Evolutionary conservation across 2,797 vertebrate species (phyloP), one percentile per base, ranked within the genome.

Genomic region (Pangasius djambal): DNA sequence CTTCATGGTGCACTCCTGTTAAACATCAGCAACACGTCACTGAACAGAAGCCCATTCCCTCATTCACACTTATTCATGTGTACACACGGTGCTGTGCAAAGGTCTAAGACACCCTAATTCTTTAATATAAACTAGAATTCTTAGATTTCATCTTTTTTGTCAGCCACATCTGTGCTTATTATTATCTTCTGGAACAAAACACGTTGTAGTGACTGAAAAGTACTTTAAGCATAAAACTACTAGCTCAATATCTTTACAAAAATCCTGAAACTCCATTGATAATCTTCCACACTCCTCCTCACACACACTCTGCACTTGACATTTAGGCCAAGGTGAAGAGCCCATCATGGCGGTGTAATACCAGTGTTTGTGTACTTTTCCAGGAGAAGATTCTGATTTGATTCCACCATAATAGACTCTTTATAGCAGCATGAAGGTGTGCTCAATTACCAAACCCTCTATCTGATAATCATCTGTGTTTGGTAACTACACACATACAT

Each of bases 1-100:
- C 93, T 98, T 99, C 61, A 98, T 94, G 0, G 98, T 99, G 92
- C 97, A 98, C 59, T 98, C 97, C 97, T 98, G 55, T 28, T 22
- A 4, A 85, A 89, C 69, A 10, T 40, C 12, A 77, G 69, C 13
- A 87, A 89, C 78, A 88, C 61, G 6, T 55, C 37, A 89, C 12
- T 9, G 25, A 48, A 48, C 10, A 74, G n/a, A 67, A 59, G 44
- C 55, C 18, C 28, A 69, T 4, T 75, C 69, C 25, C 34, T 15
- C 10, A 37, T 63, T 15, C 72, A 28, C 20, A 72, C 83, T 16
- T 6, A 4, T 59, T 18, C 55, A 57, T 5, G 55, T 9, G 10
- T 40, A n/a, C 59, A 13, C 22, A 28, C 74, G 1, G 25, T 9
- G 31, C n/a, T 78, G 0, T 25, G 44, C 25, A 75, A 72, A 20